phyloP scores from a whole-genome alignment of 2,797 vertebrate species.

The Ptychobarbus kaznakovi region DNA sequence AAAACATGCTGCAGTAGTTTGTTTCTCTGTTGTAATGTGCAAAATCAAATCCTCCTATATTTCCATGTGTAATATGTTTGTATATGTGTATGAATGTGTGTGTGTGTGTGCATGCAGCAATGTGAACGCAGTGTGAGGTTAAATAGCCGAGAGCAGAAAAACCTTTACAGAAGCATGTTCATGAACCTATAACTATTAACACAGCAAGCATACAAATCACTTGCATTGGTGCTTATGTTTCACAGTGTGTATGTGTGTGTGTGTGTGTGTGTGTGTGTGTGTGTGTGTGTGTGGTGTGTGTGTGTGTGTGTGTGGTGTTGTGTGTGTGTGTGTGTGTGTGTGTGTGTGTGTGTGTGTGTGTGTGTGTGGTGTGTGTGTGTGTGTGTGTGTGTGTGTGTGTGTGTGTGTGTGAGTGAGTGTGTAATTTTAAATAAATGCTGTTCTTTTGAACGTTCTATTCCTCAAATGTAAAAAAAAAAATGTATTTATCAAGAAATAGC shows the following conservation, averaged over 20 bases:
- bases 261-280: not conserved
- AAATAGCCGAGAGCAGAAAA: slow-evolving; percentile 19
- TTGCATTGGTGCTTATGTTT: slow-evolving; percentile 12
- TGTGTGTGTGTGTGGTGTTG: too few relatives aligned
- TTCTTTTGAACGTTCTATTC: not conserved
- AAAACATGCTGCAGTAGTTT: not conserved
- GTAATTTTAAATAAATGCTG: not conserved
- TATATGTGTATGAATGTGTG: not conserved
- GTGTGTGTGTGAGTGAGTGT: not conserved
- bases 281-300: not conserved
- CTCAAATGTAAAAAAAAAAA: not conserved
- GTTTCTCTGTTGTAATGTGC: not conserved
- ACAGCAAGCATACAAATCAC: slow-evolving; percentile 11
- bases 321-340: too few relatives aligned
- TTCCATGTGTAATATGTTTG: not conserved
- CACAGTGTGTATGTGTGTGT: not conserved
- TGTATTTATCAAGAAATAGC: not conserved
- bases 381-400: not conserved
- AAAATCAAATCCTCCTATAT: not conserved
- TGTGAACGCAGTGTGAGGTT: not conserved
- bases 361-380: too few relatives aligned
- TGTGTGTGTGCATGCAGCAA: slow-evolving; percentile 37
- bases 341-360: too few relatives aligned
- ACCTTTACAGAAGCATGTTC: not conserved
- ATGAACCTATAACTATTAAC: not conserved